phyloP scores from a whole-genome alignment of 2,113 vertebrate species.

The Odocoileus hemionus region DNA sequence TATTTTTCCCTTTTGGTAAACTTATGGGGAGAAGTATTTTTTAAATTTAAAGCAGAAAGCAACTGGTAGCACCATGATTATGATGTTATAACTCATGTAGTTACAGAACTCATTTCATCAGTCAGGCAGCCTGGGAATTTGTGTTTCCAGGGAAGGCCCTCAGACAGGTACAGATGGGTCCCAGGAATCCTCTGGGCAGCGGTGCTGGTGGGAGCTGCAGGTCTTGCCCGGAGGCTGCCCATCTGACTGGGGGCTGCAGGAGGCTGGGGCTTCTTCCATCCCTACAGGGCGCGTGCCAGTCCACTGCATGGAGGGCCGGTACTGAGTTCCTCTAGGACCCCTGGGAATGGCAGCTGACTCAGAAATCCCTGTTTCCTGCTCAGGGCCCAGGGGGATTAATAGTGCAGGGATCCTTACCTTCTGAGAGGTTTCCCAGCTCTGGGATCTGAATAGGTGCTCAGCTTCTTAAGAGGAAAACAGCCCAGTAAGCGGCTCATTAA shows the following conservation, averaged over 20 bases:
- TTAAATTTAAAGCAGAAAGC: background rate
- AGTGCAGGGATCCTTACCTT: background rate
- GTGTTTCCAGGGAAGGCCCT: background rate
- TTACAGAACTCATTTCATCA: background rate
- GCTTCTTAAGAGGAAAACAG: background rate
- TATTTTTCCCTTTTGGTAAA: background rate
- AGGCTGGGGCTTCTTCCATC: background rate
- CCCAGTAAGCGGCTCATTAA: background rate
- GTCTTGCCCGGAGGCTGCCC: background rate
- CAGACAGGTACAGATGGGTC: background rate
- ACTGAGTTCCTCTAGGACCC: background rate
- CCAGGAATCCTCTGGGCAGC: accelerated
- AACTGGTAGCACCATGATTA: background rate
- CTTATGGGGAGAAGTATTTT: background rate
- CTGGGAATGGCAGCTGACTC: background rate
- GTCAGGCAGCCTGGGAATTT: background rate
- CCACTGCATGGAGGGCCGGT: background rate
- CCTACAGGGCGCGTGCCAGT: background rate
- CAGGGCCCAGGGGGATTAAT: background rate
- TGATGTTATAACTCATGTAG: background rate
- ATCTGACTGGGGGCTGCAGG: background rate
- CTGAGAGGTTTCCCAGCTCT: background rate
- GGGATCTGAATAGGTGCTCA: background rate
- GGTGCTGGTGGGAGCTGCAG: background rate
- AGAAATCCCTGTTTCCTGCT: background rate